Percentiles rank a stretch among this genome's conserved stretches.
Evolutionary conservation across 2,797 vertebrate genomes (phyloP).

Genomic region (Acanthurus lineatus): DNA sequence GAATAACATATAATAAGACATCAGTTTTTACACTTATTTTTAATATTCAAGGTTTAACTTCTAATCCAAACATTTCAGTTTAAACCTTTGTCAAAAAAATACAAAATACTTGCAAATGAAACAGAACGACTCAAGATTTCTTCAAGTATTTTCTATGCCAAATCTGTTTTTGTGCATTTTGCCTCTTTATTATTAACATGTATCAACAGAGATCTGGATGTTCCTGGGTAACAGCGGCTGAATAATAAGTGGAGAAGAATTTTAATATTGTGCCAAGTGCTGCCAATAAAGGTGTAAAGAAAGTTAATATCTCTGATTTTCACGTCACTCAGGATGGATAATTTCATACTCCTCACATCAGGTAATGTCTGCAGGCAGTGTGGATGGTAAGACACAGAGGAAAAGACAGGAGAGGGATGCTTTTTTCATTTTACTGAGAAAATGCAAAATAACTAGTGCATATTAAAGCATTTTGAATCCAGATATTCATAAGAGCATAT

Average conservation of each 20-base stretch:
- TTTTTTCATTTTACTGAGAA: background rate
- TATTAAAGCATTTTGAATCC: background rate
- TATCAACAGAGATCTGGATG: constrained; percentile 17
- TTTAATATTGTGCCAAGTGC: constrained; percentile 1
- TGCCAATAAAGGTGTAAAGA: constrained; percentile 21
- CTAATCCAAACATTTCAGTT: background rate
- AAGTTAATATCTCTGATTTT: constrained; percentile 26
- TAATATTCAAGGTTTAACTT: background rate
- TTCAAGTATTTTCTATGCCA: background rate
- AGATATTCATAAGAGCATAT: background rate
- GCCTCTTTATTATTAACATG: constrained; percentile 10
- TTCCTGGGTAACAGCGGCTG: constrained; percentile 10
- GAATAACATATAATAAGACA: too few relatives aligned
- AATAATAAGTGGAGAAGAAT: constrained; percentile 31
- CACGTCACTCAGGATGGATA: background rate
- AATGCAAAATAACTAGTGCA: background rate
- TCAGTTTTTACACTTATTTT: background rate
- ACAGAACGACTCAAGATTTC: background rate
- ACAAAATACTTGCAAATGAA: background rate
- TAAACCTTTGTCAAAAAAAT: background rate
- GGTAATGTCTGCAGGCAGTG: constrained; percentile 2
- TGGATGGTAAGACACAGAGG: background rate
- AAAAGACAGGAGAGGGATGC: background rate
- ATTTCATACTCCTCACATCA: constrained; percentile 4
- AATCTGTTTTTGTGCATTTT: background rate